Base-by-base conservation (phyloP, 2,113 vertebrate species). In the Nematolebias whitei region DNA sequence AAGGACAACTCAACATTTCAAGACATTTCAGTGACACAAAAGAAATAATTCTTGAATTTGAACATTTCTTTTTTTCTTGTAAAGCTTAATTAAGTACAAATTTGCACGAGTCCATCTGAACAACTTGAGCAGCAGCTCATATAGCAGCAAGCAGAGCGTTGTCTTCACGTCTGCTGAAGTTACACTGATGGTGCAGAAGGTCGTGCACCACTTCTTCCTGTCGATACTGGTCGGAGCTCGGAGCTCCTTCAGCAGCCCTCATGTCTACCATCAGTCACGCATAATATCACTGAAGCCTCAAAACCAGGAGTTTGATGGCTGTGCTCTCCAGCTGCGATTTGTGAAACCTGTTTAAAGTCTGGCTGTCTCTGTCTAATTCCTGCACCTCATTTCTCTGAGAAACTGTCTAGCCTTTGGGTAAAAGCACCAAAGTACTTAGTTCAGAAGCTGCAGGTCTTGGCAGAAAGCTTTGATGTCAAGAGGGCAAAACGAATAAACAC, bases 281-380 rank as follows among this genome's bases (percentile, higher is more conserved):
- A 22, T 52, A 51, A 68, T 51, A 72, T 60, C 24, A 44, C 18
- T 53, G 4, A 11, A 50, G 60, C 56, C 47, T 59, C 12, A 38
- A 49, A 64, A 69, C 41, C 19, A 12, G 32, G 11, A 24, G 58
- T 68, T 10, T 40, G 54, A 80, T 76, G 74, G 76, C 52, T 74
- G 58, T 61, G 79, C 61, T 79, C 57, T 76, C 60, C 64, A 71
- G 61, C 60, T 68, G 79, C 52, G 72, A 78, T 72, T 58, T 68
- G 74, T 58, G 58, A 35, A 54, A 57, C 20, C 76, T 57, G 65
- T 73, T 76, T 61, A 63, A 52, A 73, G 50, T 47, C 49, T 1
- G 18, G 40, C 61, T 50, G 20, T 56, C 63, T 60, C 61, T 54
- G 71, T 50, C 49, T 39, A 51, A 60, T 32, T 62, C 40, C 41